Base-by-base conservation (phyloP, 2,113 vertebrate species). In the Cottus gobio region DNA sequence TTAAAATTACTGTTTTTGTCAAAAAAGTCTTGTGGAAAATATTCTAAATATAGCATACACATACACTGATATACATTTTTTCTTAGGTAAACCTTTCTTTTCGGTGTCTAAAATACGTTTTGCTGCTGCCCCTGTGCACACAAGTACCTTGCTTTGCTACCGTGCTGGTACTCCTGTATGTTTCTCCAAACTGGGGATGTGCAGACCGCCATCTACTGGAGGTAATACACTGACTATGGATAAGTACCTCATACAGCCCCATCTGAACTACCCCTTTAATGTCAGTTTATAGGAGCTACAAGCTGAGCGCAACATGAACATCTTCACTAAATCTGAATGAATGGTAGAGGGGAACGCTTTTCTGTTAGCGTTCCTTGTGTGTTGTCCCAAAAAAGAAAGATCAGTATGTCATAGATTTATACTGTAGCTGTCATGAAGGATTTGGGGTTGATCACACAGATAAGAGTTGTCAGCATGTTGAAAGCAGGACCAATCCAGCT, bases 351-450 rank as follows among this genome's bases (percentile, higher is more conserved):
- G 9, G 16, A n/a, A 4, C 4, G 2, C 13, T 31, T 28, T 26
- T 20, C 48, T 30, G n/a, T 57, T 30, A 5, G 62, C 4, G 2
- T 13, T 16, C 54, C 60, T 64, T 37, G 48, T 48, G 26, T 37
- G 57, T 54, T 64, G 9, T 67, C 30, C 26, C 37, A 57, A 13
- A 52, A 69, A 69, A 75, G 46, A 60, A 58, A 54, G 56, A 48
- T 58, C 9, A 2, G n/a, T 39, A 10, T 28, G 57, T 54, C 12
- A 48, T 44, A 7, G 52, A 48, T 75, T 81, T 90, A 89, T 91
- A 91, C 89, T 88, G 90, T 89, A 90, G 78, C 70, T 79, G 91
- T 91, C 90, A 91, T 91, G 89, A 88, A 83, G 68, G 66, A 83
- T 50, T 39, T n/a, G 36, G 77, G 74, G 68, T 77, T 67, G 70